Conservation (phyloP, 2,888 invertebrate species). For the Dorcus parallelipipedus region DNA sequence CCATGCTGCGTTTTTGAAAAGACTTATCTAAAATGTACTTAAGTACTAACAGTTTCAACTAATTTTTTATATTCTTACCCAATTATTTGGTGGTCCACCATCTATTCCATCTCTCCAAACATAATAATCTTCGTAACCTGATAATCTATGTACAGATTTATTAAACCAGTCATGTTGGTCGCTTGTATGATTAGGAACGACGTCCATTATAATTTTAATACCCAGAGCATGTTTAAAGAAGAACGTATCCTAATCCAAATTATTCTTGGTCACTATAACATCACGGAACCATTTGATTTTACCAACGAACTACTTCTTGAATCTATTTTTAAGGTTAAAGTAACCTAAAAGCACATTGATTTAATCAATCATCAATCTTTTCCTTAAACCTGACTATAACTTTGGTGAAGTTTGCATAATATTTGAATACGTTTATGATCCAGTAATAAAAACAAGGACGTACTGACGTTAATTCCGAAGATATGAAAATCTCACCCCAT, state of each 20-base stretch:
- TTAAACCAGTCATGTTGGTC: constrained; percentile 79
- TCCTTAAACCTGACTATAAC: too few species aligned
- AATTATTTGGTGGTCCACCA: constrained; percentile 69
- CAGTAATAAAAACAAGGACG: too few species aligned
- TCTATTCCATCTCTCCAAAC: constrained; percentile 68
- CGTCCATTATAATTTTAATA: constrained; percentile 49
- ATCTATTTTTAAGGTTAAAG: too few species aligned
- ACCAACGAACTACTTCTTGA: too few species aligned
- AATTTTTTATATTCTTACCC: constrained; percentile 53
- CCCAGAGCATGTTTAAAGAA: constrained; percentile 58
- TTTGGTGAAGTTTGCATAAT: too few species aligned
- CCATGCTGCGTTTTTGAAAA: constrained; percentile 40
- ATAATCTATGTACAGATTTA: constrained; percentile 59
- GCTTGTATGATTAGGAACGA: constrained; percentile 64
- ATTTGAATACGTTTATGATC: too few species aligned
- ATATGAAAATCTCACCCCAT: constrained; percentile 15
- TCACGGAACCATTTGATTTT: too few species aligned
- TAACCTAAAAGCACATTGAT: too few species aligned
- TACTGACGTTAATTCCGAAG: constrained; percentile 3
- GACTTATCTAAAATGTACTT: constrained; percentile 31
- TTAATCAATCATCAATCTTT: too few species aligned
- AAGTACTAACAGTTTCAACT: neutral
- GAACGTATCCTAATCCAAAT: too few species aligned
- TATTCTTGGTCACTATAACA: too few species aligned
- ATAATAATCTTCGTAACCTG: constrained; percentile 70